Conservation (phyloP, 2,888 invertebrate genomes). For the Caenorhabditis macrosperma region DNA sequence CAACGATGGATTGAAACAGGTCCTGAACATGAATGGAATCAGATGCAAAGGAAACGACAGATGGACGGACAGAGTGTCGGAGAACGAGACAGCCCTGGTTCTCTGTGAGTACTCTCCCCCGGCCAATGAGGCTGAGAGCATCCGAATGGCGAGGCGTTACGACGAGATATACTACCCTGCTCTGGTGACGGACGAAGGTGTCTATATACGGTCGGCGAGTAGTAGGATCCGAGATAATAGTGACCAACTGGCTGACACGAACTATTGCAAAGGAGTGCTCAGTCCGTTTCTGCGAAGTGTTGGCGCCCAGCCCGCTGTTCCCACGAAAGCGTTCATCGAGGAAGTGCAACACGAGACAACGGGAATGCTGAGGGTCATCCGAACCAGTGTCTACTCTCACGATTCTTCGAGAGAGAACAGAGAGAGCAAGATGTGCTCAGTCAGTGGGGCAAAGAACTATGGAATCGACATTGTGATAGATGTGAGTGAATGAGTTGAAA, state of each 20-base stretch:
- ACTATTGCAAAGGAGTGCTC: not conserved
- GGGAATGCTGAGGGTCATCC: not conserved
- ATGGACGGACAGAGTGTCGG: not conserved
- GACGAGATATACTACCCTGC: conserved; percentile 20
- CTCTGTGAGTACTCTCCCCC: conserved; percentile 17
- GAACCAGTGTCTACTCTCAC: not conserved
- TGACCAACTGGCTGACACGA: not conserved
- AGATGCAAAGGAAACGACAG: not conserved
- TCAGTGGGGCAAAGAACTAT: not conserved
- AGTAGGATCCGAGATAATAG: not conserved
- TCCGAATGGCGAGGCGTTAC: conserved; percentile 5
- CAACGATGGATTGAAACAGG: not conserved
- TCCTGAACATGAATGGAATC: conserved; percentile 3
- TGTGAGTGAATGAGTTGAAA: not conserved
- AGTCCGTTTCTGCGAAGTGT: not conserved
- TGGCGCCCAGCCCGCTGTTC: conserved; percentile 4
- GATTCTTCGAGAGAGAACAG: not conserved
- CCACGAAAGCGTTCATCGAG: not conserved
- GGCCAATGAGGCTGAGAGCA: not conserved
- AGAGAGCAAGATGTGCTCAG: not conserved
- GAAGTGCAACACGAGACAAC: not conserved
- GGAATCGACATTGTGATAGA: not conserved
- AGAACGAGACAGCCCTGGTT: conserved; percentile 9
- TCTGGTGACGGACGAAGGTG: not conserved
- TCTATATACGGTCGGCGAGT: conserved; percentile 1